A percentile compares a stretch with the other conserved stretches of the same genome.
phyloP scores from a whole-genome alignment of 2,797 vertebrate species.

The Coregonus sp. region DNA sequence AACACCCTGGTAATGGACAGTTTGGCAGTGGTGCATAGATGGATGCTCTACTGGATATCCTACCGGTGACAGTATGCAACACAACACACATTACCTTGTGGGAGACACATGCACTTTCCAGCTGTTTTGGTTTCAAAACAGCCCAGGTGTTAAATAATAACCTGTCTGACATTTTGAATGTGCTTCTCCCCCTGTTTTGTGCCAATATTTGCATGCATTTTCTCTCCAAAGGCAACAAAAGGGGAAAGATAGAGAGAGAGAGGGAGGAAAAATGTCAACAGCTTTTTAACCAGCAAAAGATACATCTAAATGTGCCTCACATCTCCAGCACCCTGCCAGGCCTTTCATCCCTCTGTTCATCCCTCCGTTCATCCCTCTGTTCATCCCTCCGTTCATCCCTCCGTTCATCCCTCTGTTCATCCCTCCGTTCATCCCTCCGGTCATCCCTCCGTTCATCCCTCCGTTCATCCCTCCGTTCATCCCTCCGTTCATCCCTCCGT shows the following conservation, averaged over 20 bases:
- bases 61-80: slow-evolving; percentile 34
- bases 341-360: slow-evolving; percentile 41
- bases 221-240: slow-evolving; percentile 70
- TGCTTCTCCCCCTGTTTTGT: slow-evolving; percentile 58
- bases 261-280: slow-evolving; percentile 62
- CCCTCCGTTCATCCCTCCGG: too few species aligned
- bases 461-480: slow-evolving; percentile 28
- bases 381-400: too few species aligned
- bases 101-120: slow-evolving; percentile 49
- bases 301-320: slow-evolving; percentile 75
- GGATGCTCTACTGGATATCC: slow-evolving; percentile 17
- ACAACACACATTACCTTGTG: slow-evolving; percentile 27
- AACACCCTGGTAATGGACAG: slow-evolving; percentile 1
- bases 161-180: slow-evolving; percentile 72
- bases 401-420: too few species aligned
- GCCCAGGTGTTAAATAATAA: slow-evolving; percentile 35
- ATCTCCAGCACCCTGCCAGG: slow-evolving; percentile 72
- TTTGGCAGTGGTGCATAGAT: neutral
- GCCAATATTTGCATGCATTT: slow-evolving; percentile 77
- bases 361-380: too few species aligned
- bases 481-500: slow-evolving; percentile 59
- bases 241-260: slow-evolving; percentile 36
- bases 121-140: slow-evolving; percentile 56
- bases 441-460: neutral
- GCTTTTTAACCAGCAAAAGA: slow-evolving; percentile 68